Evolutionary conservation across 1,140 invertebrate genomes (phyloP).

Genomic region (Ceratitis capitata): DNA sequence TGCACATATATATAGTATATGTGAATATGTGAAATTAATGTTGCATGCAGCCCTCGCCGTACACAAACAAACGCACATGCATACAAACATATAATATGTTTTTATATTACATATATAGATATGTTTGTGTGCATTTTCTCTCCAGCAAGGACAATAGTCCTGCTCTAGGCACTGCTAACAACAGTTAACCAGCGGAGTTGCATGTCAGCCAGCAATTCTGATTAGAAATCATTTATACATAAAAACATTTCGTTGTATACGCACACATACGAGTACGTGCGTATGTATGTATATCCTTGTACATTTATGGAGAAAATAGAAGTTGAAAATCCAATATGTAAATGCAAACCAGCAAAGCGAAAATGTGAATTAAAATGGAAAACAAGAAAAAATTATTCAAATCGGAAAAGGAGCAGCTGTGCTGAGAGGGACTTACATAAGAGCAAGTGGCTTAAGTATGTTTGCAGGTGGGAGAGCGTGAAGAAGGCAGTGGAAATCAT

Average conservation of each 20-base stretch:
- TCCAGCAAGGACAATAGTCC: neutral
- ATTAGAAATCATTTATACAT: neutral
- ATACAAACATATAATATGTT: too few species aligned
- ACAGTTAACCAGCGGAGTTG: neutral
- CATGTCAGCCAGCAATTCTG: slow-evolving; percentile 29
- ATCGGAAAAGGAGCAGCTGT: neutral
- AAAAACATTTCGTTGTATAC: neutral
- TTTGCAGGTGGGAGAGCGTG: neutral
- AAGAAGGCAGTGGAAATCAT: neutral
- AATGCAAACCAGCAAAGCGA: neutral
- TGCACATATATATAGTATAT: too few species aligned
- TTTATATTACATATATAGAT: too few species aligned
- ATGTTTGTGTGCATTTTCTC: too few species aligned
- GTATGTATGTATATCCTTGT: neutral
- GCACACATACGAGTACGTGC: too few species aligned
- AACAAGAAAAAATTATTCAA: neutral
- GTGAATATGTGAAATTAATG: neutral
- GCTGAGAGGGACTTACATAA: neutral
- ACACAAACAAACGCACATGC: neutral
- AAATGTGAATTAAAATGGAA: slow-evolving; percentile 13
- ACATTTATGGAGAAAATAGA: neutral
- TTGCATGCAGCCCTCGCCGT: slow-evolving; percentile 1
- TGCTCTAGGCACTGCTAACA: neutral
- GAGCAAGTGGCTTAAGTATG: neutral
- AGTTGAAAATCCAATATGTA: neutral